These are phyloP conservation scores for Cartodere bifasciata DNA, from an alignment of 2,888 invertebrate species.

Conservation along the genomic window DNA sequence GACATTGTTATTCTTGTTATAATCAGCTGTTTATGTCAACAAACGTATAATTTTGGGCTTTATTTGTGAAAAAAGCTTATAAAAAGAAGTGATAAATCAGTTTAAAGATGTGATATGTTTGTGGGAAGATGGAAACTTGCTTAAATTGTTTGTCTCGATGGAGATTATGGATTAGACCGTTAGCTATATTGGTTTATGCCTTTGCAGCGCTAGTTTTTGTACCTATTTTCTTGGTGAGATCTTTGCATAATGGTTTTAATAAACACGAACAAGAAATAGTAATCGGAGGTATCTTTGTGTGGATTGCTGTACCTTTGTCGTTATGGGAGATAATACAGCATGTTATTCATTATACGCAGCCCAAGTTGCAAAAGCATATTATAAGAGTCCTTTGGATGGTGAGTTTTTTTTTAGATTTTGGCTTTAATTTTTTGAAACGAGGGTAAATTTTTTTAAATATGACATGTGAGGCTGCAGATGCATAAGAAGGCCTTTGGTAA, in stretches of 20 bases:
- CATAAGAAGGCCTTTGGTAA: too few relatives aligned
- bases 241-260: conserved; percentile 64
- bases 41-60: too few relatives aligned
- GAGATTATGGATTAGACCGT: conserved; percentile 84
- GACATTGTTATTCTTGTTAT: too few relatives aligned
- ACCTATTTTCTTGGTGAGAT: conserved; percentile 70
- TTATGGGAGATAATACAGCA: conserved; percentile 93
- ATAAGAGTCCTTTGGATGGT: conserved; percentile 60
- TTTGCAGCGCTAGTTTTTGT: conserved; percentile 72
- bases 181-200: conserved; percentile 67
- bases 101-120: too few relatives aligned
- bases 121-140: too few relatives aligned
- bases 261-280: conserved; percentile 69
- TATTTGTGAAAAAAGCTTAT: too few relatives aligned
- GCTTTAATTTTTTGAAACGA: too few relatives aligned
- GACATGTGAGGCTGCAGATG: too few relatives aligned
- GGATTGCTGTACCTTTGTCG: conserved; percentile 81
- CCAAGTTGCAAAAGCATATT: conserved; percentile 84
- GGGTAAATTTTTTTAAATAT: too few relatives aligned
- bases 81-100: too few relatives aligned
- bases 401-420: too few relatives aligned
- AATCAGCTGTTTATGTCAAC: too few relatives aligned
- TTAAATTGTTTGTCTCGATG: conserved; percentile 40
- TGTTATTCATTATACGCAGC: conserved; percentile 85
- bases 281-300: conserved; percentile 83